Evolutionary conservation across 2,113 vertebrate genomes (phyloP).

Genomic region (Eurypyga helias): DNA sequence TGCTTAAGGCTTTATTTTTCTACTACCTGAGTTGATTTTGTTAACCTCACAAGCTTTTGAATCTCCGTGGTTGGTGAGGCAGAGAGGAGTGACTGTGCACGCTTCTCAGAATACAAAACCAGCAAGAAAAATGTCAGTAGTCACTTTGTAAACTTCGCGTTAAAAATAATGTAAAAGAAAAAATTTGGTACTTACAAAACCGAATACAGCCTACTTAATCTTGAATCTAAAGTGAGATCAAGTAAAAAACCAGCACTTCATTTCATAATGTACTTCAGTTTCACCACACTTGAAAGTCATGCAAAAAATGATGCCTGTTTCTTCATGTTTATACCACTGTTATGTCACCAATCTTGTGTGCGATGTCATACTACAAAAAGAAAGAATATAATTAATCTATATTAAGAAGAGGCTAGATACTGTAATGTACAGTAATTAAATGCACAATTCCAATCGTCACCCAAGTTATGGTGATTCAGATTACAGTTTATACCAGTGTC

Average conservation of each 20-base stretch:
- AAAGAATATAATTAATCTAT: slow-evolving; percentile 67
- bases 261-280: slow-evolving; percentile 64
- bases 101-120: slow-evolving; percentile 44
- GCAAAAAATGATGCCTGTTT: slow-evolving; percentile 53
- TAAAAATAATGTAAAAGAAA: slow-evolving; percentile 69
- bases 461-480: background rate
- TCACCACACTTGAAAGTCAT: slow-evolving; percentile 70
- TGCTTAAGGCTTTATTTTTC: slow-evolving; percentile 7
- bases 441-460: background rate
- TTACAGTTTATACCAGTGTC: background rate
- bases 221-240: slow-evolving; percentile 59
- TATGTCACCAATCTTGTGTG: slow-evolving; percentile 76
- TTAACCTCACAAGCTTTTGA: background rate
- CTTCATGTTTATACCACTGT: slow-evolving; percentile 79
- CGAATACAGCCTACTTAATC: slow-evolving; percentile 48
- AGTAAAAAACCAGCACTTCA: slow-evolving; percentile 53
- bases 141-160: slow-evolving; percentile 62
- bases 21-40: slow-evolving; percentile 32
- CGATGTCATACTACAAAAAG: slow-evolving; percentile 75
- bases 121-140: slow-evolving; percentile 52
- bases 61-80: fast-evolving
- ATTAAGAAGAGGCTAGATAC: background rate
- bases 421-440: background rate
- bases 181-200: slow-evolving; percentile 70
- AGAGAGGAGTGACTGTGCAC: background rate